Base-by-base conservation (phyloP, 2,113 vertebrate species). In the Chamaetylas fuelleborni region DNA sequence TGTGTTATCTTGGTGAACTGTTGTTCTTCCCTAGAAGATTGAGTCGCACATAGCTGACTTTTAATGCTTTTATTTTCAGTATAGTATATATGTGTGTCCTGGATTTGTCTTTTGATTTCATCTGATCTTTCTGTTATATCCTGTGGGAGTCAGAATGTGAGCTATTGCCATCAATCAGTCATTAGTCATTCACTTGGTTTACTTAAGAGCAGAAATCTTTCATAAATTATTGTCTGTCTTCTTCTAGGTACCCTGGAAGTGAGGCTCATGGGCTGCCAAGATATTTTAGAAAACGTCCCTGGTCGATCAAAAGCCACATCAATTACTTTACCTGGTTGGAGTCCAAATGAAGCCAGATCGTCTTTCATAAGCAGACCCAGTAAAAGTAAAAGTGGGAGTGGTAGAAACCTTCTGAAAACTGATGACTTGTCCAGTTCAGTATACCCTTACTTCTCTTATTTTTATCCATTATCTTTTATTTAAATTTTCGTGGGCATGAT, bases 261-360 rank as follows among this genome's bases (percentile, higher is more conserved):
- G 94, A 99, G 99, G 97, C 98, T 99, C 48, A 99, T 99, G 99
- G 99, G 99, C 95, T 99, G 99, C 97, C 99, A 99, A 94, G 99
- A 99, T 97, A 99, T 99, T 93, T 97, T 99, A 97, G 99, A 99
- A 97, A 99, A 98, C 6, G 99, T 99, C 61, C 99, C 99, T 6
- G 99, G 99, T 90, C 99, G 99, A 77, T 99, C 99, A 95, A 99
- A 99, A 98, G 98, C 99, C n/a, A 97, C 98, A 4, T 98, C 99
- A 0, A 96, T 99, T 89, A 98, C 98, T 3, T 98, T 99, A 34
- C 99, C 99, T 67, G 98, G 98, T 88, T 99, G 99, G 99, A 99
- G 99, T 97, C 99, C 99, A 90, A 99, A 98, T 93, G 99, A 99
- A 98, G 98, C 98, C 26, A 98, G 99, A 96, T 98, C 99, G 11